These are phyloP conservation scores for Drosophila lini DNA, from an alignment of 1,140 invertebrate genomes.

Conservation along the genomic window DNA sequence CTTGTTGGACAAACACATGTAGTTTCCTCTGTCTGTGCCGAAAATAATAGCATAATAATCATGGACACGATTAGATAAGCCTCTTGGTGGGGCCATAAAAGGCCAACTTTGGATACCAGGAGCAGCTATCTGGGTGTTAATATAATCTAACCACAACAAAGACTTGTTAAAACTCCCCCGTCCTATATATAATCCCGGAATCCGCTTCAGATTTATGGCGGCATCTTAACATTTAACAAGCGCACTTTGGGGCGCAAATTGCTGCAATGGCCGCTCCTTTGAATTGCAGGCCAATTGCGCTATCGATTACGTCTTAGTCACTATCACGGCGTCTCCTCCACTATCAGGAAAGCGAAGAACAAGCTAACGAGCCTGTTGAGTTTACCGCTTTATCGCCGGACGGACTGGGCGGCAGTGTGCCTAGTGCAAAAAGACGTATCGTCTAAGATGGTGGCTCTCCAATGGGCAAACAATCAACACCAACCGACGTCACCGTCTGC, in stretches of 20 bases:
- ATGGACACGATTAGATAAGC: constrained; percentile 47
- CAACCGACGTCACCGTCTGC: constrained; percentile 29
- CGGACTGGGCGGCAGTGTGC: constrained; percentile 39
- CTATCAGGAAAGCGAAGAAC: constrained; percentile 17
- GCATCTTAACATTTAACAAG: constrained; percentile 5
- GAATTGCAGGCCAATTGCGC: constrained; percentile 5
- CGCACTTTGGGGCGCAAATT: background rate
- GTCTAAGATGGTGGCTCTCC: constrained; percentile 40
- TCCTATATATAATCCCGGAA: constrained; percentile 14
- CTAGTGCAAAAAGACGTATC: constrained; percentile 64
- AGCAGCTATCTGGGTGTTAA: constrained; percentile 26
- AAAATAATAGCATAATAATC: constrained; percentile 43
- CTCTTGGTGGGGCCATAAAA: constrained; percentile 8
- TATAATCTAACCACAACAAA: constrained; percentile 30
- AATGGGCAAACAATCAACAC: constrained; percentile 19
- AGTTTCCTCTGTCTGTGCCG: constrained; percentile 39
- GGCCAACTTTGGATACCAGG: constrained; percentile 26
- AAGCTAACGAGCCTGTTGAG: constrained; percentile 17
- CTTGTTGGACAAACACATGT: constrained; percentile 30
- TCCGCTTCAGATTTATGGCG: constrained; percentile 34
- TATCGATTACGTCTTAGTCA: constrained; percentile 43
- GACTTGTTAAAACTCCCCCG: constrained; percentile 10
- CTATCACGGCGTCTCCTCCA: constrained; percentile 19
- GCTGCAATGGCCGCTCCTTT: constrained; percentile 25
- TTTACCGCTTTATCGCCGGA: constrained; percentile 42